phyloP scores from a whole-genome alignment of 2,888 invertebrate species.

The Drosophila affinis region DNA sequence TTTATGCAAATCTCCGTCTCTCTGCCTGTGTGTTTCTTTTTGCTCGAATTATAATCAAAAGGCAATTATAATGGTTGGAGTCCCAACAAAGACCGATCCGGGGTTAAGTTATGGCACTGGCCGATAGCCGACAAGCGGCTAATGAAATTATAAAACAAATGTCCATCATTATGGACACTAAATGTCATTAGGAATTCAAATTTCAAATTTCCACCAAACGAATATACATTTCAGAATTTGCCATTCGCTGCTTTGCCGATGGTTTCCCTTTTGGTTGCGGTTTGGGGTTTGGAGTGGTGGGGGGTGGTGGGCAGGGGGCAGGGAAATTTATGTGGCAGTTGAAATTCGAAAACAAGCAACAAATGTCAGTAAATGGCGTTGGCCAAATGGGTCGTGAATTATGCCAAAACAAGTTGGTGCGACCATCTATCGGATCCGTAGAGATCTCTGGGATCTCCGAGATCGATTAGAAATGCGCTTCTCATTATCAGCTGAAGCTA shows the following conservation, averaged over 20 bases:
- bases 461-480: slow-evolving; percentile 32
- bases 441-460: not conserved
- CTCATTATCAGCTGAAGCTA: slow-evolving; percentile 24
- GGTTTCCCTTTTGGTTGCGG: slow-evolving; percentile 15
- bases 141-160: slow-evolving; percentile 80
- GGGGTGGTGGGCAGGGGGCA: not conserved
- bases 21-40: slow-evolving; percentile 3
- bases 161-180: slow-evolving; percentile 79
- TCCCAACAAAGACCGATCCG: slow-evolving; percentile 30
- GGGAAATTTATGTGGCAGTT: slow-evolving; percentile 73
- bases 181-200: slow-evolving; percentile 75
- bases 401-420: slow-evolving; percentile 49
- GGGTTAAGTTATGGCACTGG: slow-evolving; percentile 53
- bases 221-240: slow-evolving; percentile 51
- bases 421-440: not conserved
- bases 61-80: slow-evolving; percentile 67
- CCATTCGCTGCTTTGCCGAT: slow-evolving; percentile 20
- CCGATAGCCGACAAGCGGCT: slow-evolving; percentile 56
- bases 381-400: slow-evolving; percentile 71
- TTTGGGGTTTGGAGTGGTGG: not conserved
- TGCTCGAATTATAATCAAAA: slow-evolving; percentile 72
- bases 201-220: slow-evolving; percentile 61
- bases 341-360: slow-evolving; percentile 73
- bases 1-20: slow-evolving; percentile 67
- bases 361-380: slow-evolving; percentile 73